Evolutionary conservation across 2,888 invertebrate genomes (phyloP).

Genomic region (Archaeoteleia sp.): DNA sequence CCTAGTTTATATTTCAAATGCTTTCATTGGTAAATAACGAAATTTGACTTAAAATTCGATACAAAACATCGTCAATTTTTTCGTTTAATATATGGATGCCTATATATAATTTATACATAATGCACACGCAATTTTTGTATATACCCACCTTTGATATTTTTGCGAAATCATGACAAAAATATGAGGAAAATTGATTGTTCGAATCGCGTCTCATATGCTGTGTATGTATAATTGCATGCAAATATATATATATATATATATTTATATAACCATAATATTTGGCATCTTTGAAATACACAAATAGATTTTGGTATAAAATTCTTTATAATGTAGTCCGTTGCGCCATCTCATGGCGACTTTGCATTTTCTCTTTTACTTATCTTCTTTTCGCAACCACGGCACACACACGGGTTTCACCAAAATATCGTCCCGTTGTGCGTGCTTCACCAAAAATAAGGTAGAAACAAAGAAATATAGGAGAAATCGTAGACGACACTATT

Average conservation of each 20-base stretch:
- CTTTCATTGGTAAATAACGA: too few relatives aligned
- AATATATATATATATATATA: slow-evolving; percentile 53
- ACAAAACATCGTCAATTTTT: too few relatives aligned
- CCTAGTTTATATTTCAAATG: too few relatives aligned
- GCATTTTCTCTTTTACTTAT: slow-evolving; percentile 33
- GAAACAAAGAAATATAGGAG: slow-evolving; percentile 30
- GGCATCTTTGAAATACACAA: slow-evolving; percentile 81
- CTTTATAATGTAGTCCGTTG: slow-evolving; percentile 74
- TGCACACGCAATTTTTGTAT: background rate
- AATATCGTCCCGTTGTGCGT: slow-evolving; percentile 46
- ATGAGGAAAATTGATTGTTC: slow-evolving; percentile 32
- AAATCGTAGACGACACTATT: slow-evolving; percentile 37
- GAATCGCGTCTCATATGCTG: slow-evolving; percentile 44
- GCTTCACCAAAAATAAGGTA: slow-evolving; percentile 26
- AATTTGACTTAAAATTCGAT: too few relatives aligned
- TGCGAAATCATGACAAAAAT: slow-evolving; percentile 25
- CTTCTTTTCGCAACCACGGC: slow-evolving; percentile 42
- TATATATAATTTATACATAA: too few relatives aligned
- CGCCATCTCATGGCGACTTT: slow-evolving; percentile 30
- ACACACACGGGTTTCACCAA: slow-evolving; percentile 45
- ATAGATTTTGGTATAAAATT: slow-evolving; percentile 80
- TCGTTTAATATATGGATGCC: too few relatives aligned
- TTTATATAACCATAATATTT: slow-evolving; percentile 74
- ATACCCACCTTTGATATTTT: slow-evolving; percentile 1
- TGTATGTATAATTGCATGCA: slow-evolving; percentile 50